These are phyloP conservation scores for Parauchenoglanis punctatus DNA, from an alignment of 2,797 vertebrate genomes.

Conservation along the genomic window DNA sequence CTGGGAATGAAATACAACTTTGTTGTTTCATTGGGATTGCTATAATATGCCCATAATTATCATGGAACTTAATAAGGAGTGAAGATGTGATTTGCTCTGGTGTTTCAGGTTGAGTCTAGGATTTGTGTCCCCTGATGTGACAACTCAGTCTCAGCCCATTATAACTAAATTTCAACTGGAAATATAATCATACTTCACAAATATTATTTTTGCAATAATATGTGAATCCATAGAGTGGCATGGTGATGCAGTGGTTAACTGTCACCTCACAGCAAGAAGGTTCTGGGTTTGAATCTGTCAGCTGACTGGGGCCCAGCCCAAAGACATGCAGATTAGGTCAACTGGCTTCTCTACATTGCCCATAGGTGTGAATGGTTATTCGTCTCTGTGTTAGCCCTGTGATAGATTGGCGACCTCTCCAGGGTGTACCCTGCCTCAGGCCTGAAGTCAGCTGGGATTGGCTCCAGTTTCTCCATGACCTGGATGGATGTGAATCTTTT, in stretches of 20 bases:
- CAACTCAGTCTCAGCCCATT: background rate
- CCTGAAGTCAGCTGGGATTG: too few species aligned
- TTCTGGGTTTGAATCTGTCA: too few species aligned
- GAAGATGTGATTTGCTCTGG: background rate
- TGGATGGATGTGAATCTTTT: background rate
- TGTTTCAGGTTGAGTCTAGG: background rate
- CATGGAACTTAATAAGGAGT: background rate
- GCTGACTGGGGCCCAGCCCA: too few species aligned
- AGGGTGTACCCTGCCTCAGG: too few species aligned
- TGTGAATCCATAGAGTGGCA: background rate
- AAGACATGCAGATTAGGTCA: too few species aligned
- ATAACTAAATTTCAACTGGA: background rate
- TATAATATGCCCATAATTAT: background rate
- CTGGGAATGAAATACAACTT: background rate
- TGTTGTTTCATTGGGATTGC: background rate
- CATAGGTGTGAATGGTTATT: too few species aligned
- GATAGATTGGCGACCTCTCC: too few species aligned
- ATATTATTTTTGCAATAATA: background rate
- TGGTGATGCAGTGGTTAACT: too few species aligned
- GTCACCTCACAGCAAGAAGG: too few species aligned
- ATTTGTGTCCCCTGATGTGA: background rate
- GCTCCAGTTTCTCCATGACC: too few species aligned
- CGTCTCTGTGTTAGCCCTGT: too few species aligned
- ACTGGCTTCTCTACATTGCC: too few species aligned
- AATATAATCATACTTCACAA: background rate